Base-by-base conservation (phyloP, 1,140 invertebrate genomes). In the Camponotus floridanus region DNA sequence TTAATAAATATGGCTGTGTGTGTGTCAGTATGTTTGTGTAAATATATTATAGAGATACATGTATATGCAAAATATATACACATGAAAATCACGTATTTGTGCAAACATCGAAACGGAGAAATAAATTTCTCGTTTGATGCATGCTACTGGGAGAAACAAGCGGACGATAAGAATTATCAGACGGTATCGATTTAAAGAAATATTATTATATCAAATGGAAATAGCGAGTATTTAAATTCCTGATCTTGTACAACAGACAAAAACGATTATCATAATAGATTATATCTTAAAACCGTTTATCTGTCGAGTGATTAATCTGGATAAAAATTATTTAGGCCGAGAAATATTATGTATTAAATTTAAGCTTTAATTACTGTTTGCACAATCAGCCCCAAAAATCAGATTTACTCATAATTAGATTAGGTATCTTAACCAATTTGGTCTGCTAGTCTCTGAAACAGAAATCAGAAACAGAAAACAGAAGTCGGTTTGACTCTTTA, bases 381-480 rank as follows among this genome's bases (percentile, higher is more conserved):
- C 36, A 87, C 62, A 85, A 90, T 90, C 78, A 90, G 89, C 88
- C 88, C 76, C 89, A 74, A 90, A 88, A 90, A 90, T 87, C 61
- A 85, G 76, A 90, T 86, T 51, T 86, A 90, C 68, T 84, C 59
- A 90, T 90, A 90, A 90, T 85, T 90, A 90, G 88, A 90, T 90
- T 90, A 90, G 88, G 89, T 90, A 90, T 90, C 89, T 85, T 89
- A 92, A 93, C 91, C 91, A 88, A 93, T 92, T 93, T 87, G 89
- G 89, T 94, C 92, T 92, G 92, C 92, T 94, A 94, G 93, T 94
- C 92, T 95, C 94, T 95, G 94, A 93, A 95, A 95, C 94, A 95
- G 94, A 95, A 95, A 95, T 94, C 94, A 95, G 94, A 94, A 87
- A 91, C 87, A 80, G 64, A 59, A 74, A 83, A 83, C 68, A 81